Base-by-base conservation (phyloP, 2,888 invertebrate genomes). In the Leuctra nigra region DNA sequence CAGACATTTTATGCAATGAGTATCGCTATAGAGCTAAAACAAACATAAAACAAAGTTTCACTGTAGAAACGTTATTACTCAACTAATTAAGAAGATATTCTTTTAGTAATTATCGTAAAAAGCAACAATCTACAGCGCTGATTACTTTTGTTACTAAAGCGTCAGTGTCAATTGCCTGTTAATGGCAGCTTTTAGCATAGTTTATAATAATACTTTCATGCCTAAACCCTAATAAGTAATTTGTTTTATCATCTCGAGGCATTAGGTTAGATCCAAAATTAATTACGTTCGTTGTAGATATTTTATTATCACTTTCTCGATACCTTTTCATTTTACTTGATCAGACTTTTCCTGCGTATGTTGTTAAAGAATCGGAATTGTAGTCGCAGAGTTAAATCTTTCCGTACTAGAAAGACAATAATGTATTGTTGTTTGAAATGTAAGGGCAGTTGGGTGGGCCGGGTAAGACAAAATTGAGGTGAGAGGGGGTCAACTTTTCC, bases 361-460 rank as follows among this genome's bases (percentile, higher is more conserved):
- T 85, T 85, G 83, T 89, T 91, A 88, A 91, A 91, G 86, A 91
- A 91, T 83, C 91, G 84, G 87, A 89, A 91, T 83, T 87, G 87
- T 79, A 91, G 87, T 82, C 90, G 88, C 84, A 90, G 86, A 80
- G 88, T 88, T 84, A 90, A 86, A 81, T 91, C 91, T 91, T 91
- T 91, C 85, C 91, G 88, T 87, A 91, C 91, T 91, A 87, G 50
- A 50, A 50, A 50, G 18, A 50, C 14, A 50, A 50, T 33, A 16
- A 50, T 33, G 50, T 50, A 50, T 18, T 50, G 50, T 33, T 33
- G 50, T 50, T 35, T 50, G 35, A 35, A 39, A 33, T 33, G 50
- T 50, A 7, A 18, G 29, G 33, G 50, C 50, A 18, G 20, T 29
- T 29, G 29, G 11, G 29, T 6, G 29, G 29, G 29, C 6, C 11